A percentile compares a stretch with the other conserved stretches of the same genome.
phyloP scores from a whole-genome alignment of 2,888 invertebrate genomes.

The Drosophila macrospina region DNA sequence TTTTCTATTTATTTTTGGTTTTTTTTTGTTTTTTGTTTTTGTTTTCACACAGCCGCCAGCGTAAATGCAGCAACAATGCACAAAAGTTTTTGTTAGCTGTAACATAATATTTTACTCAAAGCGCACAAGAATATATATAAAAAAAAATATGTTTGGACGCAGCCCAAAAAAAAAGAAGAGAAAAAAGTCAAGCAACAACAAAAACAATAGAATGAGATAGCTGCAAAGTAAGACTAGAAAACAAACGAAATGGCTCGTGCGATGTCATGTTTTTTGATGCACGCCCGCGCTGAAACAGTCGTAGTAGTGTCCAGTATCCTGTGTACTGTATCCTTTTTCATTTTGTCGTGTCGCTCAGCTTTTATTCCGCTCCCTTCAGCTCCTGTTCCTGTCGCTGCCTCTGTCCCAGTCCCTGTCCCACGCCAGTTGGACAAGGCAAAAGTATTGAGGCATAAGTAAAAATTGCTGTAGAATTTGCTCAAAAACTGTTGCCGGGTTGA shows the following conservation, averaged over 20 bases:
- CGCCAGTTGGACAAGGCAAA: slow-evolving; percentile 63
- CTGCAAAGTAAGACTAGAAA: slow-evolving; percentile 42
- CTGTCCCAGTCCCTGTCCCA: slow-evolving; percentile 10
- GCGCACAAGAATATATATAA: slow-evolving; percentile 59
- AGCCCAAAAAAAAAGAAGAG: slow-evolving; percentile 19
- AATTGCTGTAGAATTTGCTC: slow-evolving; percentile 73
- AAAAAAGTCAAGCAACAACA: slow-evolving; percentile 5
- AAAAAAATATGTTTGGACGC: slow-evolving; percentile 66
- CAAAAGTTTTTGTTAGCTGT: slow-evolving; percentile 57
- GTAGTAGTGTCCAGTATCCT: slow-evolving; percentile 30
- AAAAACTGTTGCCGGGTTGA: slow-evolving; percentile 56
- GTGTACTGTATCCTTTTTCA: slow-evolving; percentile 57
- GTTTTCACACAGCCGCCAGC: slow-evolving; percentile 43
- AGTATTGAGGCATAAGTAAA: slow-evolving; percentile 78
- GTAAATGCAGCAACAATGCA: slow-evolving; percentile 49
- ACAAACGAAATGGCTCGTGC: slow-evolving; percentile 79
- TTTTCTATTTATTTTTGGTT: slow-evolving; percentile 8
- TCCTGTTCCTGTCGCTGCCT: no score
- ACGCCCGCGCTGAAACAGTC: slow-evolving; percentile 48
- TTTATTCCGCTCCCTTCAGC: not conserved
- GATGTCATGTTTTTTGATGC: slow-evolving; percentile 77
- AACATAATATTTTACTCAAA: slow-evolving; percentile 78
- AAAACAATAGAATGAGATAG: slow-evolving; percentile 30
- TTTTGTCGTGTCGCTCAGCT: slow-evolving; percentile 64
- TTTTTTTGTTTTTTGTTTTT: not conserved